A percentile compares a stretch with the other conserved stretches of the same genome.
phyloP scores from a whole-genome alignment of 2,113 vertebrate species.

The Eurystomus gularis region DNA sequence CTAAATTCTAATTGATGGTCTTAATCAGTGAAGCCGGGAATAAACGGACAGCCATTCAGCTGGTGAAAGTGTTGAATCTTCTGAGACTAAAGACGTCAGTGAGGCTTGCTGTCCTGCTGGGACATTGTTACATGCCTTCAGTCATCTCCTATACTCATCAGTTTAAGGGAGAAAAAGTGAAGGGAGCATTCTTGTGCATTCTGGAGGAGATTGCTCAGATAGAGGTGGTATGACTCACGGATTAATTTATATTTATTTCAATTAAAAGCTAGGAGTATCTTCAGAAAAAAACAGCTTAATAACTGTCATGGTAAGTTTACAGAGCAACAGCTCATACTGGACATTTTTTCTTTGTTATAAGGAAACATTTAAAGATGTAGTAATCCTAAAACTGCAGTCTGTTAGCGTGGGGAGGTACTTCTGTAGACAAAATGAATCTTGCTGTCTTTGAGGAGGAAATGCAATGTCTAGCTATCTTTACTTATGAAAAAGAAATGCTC shows the following conservation, averaged over 20 bases:
- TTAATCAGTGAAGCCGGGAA: background rate
- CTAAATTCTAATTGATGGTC: conserved; percentile 9
- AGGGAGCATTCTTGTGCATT: background rate
- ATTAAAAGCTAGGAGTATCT: background rate
- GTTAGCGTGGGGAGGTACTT: background rate
- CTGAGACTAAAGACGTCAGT: background rate
- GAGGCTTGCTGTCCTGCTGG: background rate
- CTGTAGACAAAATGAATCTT: background rate
- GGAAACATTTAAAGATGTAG: background rate
- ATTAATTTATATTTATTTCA: background rate
- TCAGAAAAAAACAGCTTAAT: background rate
- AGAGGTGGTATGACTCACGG: background rate
- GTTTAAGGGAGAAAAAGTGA: background rate
- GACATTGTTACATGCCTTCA: conserved; percentile 2
- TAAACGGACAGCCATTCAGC: background rate
- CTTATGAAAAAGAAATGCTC: background rate
- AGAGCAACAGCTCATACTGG: background rate
- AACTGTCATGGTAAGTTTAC: background rate
- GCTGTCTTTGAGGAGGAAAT: background rate
- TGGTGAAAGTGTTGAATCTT: background rate
- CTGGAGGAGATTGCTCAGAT: background rate
- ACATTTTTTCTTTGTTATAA: background rate
- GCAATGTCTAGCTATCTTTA: background rate
- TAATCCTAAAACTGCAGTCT: background rate
- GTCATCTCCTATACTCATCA: background rate